phyloP scores from a whole-genome alignment of 2,888 invertebrate species.

The Tolmerus cingulatus region DNA sequence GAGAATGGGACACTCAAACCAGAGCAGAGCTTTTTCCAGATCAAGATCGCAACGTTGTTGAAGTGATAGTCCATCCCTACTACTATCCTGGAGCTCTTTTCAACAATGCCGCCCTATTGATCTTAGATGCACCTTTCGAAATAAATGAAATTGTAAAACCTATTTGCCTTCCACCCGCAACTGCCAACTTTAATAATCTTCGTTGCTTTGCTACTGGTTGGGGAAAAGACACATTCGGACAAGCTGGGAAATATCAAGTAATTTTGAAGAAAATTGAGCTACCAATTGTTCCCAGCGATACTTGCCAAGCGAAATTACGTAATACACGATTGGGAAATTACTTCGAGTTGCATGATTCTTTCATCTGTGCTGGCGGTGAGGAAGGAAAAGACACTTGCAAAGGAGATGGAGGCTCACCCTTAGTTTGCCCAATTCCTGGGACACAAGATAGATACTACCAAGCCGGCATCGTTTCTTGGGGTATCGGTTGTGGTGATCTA shows the following conservation, averaged over 20 bases:
- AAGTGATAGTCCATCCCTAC: conserved; percentile 69
- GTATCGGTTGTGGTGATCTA: no score
- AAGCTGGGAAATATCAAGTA: conserved; percentile 67
- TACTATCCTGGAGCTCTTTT: conserved; percentile 72
- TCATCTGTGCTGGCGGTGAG: conserved; percentile 83
- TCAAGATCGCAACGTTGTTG: conserved; percentile 72
- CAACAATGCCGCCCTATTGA: conserved; percentile 78
- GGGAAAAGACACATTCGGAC: conserved; percentile 60
- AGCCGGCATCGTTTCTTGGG: no score
- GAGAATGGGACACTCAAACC: conserved; percentile 85
- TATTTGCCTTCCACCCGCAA: conserved; percentile 70
- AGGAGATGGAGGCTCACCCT: no score
- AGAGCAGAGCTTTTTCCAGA: conserved; percentile 73
- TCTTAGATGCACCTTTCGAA: conserved; percentile 70
- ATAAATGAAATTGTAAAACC: conserved; percentile 74
- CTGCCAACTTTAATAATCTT: conserved; percentile 57
- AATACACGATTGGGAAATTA: conserved; percentile 73
- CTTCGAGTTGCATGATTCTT: conserved; percentile 73
- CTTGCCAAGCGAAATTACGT: conserved; percentile 66
- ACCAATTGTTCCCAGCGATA: conserved; percentile 69
- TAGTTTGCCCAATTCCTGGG: no score
- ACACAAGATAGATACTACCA: no score
- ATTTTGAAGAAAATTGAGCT: conserved; percentile 76
- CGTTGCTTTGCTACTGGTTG: conserved; percentile 60
- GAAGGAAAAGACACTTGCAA: conserved; percentile 77